A percentile compares a stretch with the other conserved stretches of the same genome.
Evolutionary conservation across 2,113 vertebrate genomes (phyloP).

Genomic region (Pollachius pollachius): DNA sequence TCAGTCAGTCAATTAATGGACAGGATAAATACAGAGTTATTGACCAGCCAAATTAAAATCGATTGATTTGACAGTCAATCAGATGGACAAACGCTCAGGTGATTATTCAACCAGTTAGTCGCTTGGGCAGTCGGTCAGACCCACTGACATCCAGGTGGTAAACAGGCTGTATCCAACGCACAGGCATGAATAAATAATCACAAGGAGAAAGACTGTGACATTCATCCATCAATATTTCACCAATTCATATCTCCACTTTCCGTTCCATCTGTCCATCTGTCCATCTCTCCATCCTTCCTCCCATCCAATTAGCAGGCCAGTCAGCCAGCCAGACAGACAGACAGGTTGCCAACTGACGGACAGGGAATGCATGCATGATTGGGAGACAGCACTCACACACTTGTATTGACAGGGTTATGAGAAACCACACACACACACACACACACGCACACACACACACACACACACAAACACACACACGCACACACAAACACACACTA

Average conservation of each 20-base stretch:
- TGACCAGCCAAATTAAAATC: too few species aligned
- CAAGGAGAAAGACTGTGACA: background rate
- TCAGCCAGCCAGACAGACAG: conserved; percentile 46
- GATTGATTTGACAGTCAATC: too few species aligned
- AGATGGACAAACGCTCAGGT: too few species aligned
- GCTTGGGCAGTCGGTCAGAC: too few species aligned
- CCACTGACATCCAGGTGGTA: too few species aligned
- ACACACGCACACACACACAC: background rate
- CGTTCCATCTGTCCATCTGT: background rate
- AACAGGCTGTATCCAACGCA: too few species aligned
- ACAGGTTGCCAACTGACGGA: conserved; percentile 37
- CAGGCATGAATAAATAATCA: too few species aligned
- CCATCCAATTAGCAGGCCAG: conserved; percentile 8
- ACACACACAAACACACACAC: conserved; percentile 1
- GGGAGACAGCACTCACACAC: background rate
- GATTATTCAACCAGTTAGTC: too few species aligned
- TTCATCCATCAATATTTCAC: background rate
- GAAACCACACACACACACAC: conserved; percentile 3
- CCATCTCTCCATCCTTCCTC: background rate
- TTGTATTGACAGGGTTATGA: background rate
- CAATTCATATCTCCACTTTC: background rate
- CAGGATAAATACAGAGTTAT: too few species aligned
- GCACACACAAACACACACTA: conserved; percentile 11
- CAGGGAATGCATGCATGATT: conserved; percentile 23
- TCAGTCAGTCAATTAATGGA: too few species aligned